Evolutionary conservation across 2,113 vertebrate genomes (phyloP).

Genomic region (Paratilapia polleni): DNA sequence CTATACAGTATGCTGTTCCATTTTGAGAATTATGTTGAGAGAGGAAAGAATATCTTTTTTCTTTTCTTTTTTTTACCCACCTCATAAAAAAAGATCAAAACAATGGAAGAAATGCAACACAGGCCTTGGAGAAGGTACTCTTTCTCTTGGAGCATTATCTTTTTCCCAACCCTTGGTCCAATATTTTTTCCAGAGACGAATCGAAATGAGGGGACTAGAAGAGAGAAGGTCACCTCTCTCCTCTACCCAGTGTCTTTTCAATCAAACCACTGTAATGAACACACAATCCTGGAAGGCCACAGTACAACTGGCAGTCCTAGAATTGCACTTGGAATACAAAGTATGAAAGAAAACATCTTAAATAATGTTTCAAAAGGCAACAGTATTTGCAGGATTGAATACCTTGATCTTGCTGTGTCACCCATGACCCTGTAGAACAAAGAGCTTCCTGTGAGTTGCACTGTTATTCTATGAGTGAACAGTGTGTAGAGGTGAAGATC

Average conservation of each 20-base stretch:
- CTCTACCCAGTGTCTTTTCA: constrained; percentile 52
- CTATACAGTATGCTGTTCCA: constrained; percentile 45
- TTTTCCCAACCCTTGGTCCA: constrained; percentile 13
- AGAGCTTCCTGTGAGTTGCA: constrained; percentile 15
- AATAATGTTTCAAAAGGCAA: constrained; percentile 10
- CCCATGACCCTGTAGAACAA: constrained; percentile 21
- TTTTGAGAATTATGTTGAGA: constrained; percentile 29
- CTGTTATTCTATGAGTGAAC: constrained; percentile 18
- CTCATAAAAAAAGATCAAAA: constrained; percentile 3
- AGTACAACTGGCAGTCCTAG: constrained; percentile 21
- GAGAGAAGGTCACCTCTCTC: constrained; percentile 44
- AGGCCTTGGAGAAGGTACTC: constrained; percentile 3
- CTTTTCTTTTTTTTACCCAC: background rate
- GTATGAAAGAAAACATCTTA: background rate
- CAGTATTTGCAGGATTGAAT: constrained; percentile 28
- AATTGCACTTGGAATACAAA: constrained; percentile 31
- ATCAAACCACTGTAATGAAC: constrained; percentile 63
- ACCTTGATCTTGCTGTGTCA: constrained; percentile 30
- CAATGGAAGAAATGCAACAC: constrained; percentile 14
- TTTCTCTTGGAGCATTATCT: constrained; percentile 4
- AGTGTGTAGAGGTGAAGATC: constrained; percentile 38
- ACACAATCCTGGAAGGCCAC: constrained; percentile 47
- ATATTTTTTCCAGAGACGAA: constrained; percentile 17
- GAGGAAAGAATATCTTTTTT: background rate
- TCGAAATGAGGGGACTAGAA: constrained; percentile 35